Evolutionary conservation across 2,113 vertebrate genomes (phyloP), one percentile per base, ranked within the genome.

Genomic region (Chaetura pelagica): DNA sequence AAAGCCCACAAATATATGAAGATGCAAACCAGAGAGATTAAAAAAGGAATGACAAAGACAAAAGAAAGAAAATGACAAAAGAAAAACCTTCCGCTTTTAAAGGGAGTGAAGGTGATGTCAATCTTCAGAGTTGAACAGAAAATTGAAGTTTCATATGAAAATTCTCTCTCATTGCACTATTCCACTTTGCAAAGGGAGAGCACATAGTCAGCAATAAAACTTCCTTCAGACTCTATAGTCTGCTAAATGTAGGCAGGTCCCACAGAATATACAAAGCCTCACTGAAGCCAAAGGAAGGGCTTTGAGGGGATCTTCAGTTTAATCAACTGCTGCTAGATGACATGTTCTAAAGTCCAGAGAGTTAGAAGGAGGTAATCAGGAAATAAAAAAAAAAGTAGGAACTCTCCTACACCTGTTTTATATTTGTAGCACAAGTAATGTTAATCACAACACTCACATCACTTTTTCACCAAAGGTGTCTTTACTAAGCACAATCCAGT

Each of bases 381-480:
- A 42, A 35, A 14, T 3, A 40, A 30, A 42, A 32, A 63, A 6
- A 26, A 10, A 12, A 11, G 2, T 6, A 21, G 13, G 2, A 90
- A 79, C 8, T 48, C 12, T 55, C 24, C 24, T 46, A 19, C 2
- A 57, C 2, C 14, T 30, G 2, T 40, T 80, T 38, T 17, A 20
- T 8, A 61, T 17, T 51, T 4, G 16, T 6, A 35, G 14, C 5
- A 30, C 10, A 64, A 51, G 15, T n/a, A 26, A 38, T 1, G 2
- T 30, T n/a, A 78, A 54, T 9, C 6, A 9, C 40, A 84, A 51
- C 17, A 51, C 0, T 10, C 1, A 0, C 6, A 27, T 7, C 55
- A n/a, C 8, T 2, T 80, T 61, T 61, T 21, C 4, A 49, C 4
- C 7, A 44, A 7, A 54, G n/a, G 30, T 3, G 14, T 11, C 13